These are phyloP conservation scores for Drosophila lini DNA, from an alignment of 1,140 invertebrate genomes.

Conservation along the genomic window DNA sequence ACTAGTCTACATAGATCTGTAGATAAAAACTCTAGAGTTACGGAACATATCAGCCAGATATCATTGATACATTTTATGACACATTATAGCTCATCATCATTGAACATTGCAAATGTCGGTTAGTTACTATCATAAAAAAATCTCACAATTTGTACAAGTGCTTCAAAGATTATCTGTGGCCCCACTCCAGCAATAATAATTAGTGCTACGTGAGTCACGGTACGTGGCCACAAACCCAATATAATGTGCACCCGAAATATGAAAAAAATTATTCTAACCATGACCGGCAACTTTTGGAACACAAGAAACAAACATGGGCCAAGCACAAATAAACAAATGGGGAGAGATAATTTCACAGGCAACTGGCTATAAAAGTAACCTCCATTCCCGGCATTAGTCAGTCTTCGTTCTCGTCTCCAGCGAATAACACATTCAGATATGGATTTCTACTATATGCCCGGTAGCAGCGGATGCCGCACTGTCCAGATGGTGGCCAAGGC, in stretches of 20 bases:
- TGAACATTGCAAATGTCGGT: too few species aligned
- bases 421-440: constrained; percentile 18
- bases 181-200: constrained; percentile 1
- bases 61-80: not conserved
- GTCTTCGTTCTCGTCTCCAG: constrained; percentile 9
- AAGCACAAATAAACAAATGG: constrained; percentile 12
- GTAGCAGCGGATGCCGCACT: constrained; percentile 80
- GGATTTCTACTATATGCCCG: constrained; percentile 55
- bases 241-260: not conserved
- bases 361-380: constrained; percentile 8
- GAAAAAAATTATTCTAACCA: constrained; percentile 22
- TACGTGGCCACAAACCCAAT: not conserved
- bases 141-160: not conserved
- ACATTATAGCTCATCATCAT: not conserved
- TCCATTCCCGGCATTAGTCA: not conserved
- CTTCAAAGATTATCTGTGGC: constrained; percentile 2
- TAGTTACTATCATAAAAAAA: constrained; percentile 1
- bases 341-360: constrained; percentile 9
- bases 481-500: constrained; percentile 83
- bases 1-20: too few species aligned
- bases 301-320: not conserved
- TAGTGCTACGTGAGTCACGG: constrained; percentile 12
- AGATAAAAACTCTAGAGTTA: not conserved
- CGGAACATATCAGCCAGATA: not conserved
- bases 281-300: constrained; percentile 2